A percentile compares a stretch with the other conserved stretches of the same genome.
phyloP scores from a whole-genome alignment of 1,140 invertebrate genomes.

The Caerostris darwini region DNA sequence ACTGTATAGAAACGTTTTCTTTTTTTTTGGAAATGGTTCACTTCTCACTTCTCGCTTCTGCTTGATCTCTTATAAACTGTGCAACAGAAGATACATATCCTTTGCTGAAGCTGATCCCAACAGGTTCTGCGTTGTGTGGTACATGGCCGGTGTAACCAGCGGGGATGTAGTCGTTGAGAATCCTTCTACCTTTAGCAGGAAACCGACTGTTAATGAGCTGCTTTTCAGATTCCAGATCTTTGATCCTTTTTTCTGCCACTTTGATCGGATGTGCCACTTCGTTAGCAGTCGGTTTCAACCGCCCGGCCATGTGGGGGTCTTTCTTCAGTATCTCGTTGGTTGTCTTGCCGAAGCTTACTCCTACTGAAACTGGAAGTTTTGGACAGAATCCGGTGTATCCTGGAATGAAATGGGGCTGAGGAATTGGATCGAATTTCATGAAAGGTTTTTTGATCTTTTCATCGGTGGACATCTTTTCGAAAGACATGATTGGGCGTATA shows the following conservation, averaged over 20 bases:
- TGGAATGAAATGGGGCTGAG: conserved; percentile 58
- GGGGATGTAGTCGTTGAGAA: conserved; percentile 47
- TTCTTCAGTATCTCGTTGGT: not conserved
- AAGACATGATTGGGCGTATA: not conserved
- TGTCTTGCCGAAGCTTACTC: not conserved
- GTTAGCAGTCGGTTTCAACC: not conserved
- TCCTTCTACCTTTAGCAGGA: not conserved
- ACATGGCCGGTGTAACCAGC: conserved; percentile 41
- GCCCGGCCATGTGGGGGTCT: not conserved
- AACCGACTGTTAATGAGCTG: conserved; percentile 20
- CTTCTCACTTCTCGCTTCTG: not conserved
- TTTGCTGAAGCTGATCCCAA: conserved; percentile 11
- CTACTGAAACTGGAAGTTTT: not conserved
- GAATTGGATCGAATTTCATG: not conserved
- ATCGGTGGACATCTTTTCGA: conserved; percentile 50
- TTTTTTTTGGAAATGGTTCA: not conserved
- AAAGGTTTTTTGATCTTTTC: conserved; percentile 48
- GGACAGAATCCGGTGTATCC: conserved; percentile 56
- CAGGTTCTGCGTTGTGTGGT: conserved; percentile 18
- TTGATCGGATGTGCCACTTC: conserved; percentile 1
- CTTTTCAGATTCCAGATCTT: not conserved
- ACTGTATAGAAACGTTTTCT: too few species aligned
- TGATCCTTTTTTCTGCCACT: not conserved
- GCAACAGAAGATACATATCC: conserved; percentile 4
- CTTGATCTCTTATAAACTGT: conserved; percentile 29